A percentile compares a stretch with the other conserved stretches of the same genome.
phyloP scores from a whole-genome alignment of 2,113 vertebrate species.

The Cromileptes altivelis region DNA sequence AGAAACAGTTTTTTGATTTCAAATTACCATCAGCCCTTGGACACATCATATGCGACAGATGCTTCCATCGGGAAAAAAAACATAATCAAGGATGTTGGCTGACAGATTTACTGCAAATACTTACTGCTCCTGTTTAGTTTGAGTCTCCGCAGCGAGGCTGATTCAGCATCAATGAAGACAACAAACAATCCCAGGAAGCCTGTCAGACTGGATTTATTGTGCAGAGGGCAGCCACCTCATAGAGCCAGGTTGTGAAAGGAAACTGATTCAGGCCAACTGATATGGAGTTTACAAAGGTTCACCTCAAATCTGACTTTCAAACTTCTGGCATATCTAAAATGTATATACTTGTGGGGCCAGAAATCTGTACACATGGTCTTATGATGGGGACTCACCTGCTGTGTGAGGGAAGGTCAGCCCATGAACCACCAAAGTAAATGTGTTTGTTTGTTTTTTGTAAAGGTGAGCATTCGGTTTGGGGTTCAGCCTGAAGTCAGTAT shows the following conservation, averaged over 20 bases:
- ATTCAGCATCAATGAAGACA: neutral
- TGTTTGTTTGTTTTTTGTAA: neutral
- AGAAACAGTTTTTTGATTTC: too few relatives aligned
- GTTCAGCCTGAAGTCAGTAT: neutral
- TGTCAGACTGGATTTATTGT: neutral
- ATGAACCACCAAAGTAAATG: neutral
- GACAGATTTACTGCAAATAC: neutral
- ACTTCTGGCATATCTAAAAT: neutral
- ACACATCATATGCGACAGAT: too few relatives aligned
- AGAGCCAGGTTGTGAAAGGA: neutral
- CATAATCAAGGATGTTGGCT: neutral
- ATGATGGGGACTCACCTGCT: neutral
- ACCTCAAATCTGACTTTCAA: neutral
- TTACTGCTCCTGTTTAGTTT: neutral
- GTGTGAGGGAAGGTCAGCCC: neutral
- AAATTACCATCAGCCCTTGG: too few relatives aligned
- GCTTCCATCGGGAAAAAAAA: too few relatives aligned
- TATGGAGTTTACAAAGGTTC: neutral
- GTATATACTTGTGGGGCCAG: too few relatives aligned
- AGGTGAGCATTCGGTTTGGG: neutral
- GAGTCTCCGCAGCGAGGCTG: neutral
- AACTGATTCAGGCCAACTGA: neutral
- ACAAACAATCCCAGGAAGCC: slow-evolving; percentile 24
- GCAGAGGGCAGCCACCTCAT: neutral
- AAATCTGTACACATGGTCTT: neutral